Conservation (phyloP, 2,113 vertebrate genomes). For the Zosterops pallidus region DNA sequence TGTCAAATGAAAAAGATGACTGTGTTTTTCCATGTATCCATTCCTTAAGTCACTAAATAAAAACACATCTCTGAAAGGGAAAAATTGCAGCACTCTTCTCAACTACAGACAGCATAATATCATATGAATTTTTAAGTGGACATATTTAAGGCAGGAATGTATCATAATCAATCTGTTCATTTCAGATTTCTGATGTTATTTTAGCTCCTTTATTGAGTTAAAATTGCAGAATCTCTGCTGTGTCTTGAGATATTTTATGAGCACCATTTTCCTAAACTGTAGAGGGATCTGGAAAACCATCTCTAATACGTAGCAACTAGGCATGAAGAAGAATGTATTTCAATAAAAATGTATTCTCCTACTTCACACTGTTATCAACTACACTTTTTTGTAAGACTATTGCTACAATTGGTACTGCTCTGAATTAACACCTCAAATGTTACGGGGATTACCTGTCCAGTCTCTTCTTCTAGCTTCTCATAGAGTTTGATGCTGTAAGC, state of each 20-base stretch:
- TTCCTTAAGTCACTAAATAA: not conserved
- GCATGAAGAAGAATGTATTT: not conserved
- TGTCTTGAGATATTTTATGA: not conserved
- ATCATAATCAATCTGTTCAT: not conserved
- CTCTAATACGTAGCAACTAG: not conserved
- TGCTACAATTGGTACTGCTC: not conserved
- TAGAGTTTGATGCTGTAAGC: slow-evolving; percentile 94
- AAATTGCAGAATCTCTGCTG: not conserved
- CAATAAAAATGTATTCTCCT: not conserved
- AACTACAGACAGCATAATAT: not conserved
- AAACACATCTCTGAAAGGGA: not conserved
- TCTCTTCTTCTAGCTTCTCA: slow-evolving; percentile 91
- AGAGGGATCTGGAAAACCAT: not conserved
- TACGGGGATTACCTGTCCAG: slow-evolving; percentile 85
- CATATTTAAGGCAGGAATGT: not conserved
- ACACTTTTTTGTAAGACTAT: not conserved
- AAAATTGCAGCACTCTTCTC: slow-evolving; percentile 24
- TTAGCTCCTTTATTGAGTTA: not conserved
- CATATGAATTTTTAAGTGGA: not conserved
- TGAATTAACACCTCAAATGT: not conserved
- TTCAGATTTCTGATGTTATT: not conserved
- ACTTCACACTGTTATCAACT: not conserved
- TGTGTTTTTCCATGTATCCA: not conserved
- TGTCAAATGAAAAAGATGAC: not conserved
- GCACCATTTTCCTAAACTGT: not conserved